Base-by-base conservation (phyloP, 2,888 invertebrate genomes). In the Spilarctia lutea region DNA sequence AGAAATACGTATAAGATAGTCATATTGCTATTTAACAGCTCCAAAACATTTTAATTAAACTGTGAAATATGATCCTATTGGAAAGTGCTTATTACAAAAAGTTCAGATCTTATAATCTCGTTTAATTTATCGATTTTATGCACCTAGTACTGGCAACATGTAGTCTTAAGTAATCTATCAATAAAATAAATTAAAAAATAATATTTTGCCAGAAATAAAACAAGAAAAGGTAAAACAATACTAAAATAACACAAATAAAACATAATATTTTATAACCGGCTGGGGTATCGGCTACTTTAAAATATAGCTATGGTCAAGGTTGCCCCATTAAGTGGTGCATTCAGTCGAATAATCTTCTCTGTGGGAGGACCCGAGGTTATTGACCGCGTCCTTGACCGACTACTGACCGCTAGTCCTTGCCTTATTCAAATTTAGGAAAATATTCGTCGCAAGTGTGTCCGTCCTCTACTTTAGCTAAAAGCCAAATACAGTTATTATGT, bases 311-410 rank as follows among this genome's bases (percentile, higher is more conserved):
- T 33, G 63, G 73, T 72, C 42, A 73, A 73, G 67, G 45, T 35
- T 75, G 66, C 42, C 74, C 75, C 70, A 39, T 48, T 75, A 75
- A 77, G 52, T 65, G 72, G 70, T 48, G 39, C 68, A 69, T 65
- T 74, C 67, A 68, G 68, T 74, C 67, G 71, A 71, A 60, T 33
- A 63, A 66, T 35, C 60, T 74, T 56, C 66, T 74, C 75, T 72
- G 88, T 87, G 84, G 83, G 87, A 80, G 84, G 86, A 84, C 75
- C 79, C 74, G 80, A 84, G 92, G 92, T 92, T 85, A 92, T 56
- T 90, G 92, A 91, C 92, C 93, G 90, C 86, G 89, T 89, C 93
- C 94, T 94, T 94, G 94, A 92, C 94, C 94, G 87, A 93, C 83
- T 88, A 75, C 67, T 75, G 68, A 56, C 73, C 80, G 76, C 81